Evolutionary conservation across 2,113 vertebrate species (phyloP).

Genomic region (Xyrauchen texanus): DNA sequence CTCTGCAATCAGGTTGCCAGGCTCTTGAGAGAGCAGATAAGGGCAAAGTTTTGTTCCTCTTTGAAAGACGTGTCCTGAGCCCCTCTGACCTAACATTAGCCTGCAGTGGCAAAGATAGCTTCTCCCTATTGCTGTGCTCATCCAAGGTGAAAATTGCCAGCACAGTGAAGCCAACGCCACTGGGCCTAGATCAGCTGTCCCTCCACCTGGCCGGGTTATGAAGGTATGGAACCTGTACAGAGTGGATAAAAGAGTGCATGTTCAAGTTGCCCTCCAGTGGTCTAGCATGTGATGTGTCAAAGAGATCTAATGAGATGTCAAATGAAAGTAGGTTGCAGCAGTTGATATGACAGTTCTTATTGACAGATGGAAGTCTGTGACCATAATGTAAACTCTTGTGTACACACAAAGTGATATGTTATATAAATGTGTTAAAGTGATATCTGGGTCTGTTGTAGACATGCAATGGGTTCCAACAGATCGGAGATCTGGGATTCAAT

Average conservation of each 20-base stretch:
- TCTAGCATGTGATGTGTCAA: not conserved
- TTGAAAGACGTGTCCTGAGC: slow-evolving; percentile 31
- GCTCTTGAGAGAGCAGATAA: slow-evolving; percentile 46
- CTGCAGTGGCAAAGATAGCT: slow-evolving; percentile 52
- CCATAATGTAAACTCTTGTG: not conserved
- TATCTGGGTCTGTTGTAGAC: not conserved
- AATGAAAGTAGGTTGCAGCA: not conserved
- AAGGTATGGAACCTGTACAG: not conserved
- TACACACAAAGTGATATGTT: not conserved
- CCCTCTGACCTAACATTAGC: slow-evolving; percentile 32
- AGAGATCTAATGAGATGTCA: not conserved
- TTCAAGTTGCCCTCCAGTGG: not conserved
- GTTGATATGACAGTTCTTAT: not conserved
- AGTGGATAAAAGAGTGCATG: slow-evolving; percentile 9
- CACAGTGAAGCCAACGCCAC: slow-evolving; percentile 25
- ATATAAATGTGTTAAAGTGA: too few relatives aligned
- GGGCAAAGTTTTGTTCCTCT: slow-evolving; percentile 45
- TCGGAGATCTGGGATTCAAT: too few relatives aligned
- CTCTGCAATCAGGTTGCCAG: slow-evolving; percentile 34
- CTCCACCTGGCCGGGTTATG: slow-evolving; percentile 42
- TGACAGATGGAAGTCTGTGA: slow-evolving; percentile 2
- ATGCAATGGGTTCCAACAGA: too few relatives aligned
- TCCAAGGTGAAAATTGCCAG: slow-evolving; percentile 51
- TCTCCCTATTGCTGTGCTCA: slow-evolving; percentile 39
- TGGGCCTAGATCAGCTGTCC: slow-evolving; percentile 40